Percentiles rank a stretch among this genome's conserved stretches.
phyloP scores from a whole-genome alignment of 2,888 invertebrate genomes.

The Bimastos eiseni region DNA sequence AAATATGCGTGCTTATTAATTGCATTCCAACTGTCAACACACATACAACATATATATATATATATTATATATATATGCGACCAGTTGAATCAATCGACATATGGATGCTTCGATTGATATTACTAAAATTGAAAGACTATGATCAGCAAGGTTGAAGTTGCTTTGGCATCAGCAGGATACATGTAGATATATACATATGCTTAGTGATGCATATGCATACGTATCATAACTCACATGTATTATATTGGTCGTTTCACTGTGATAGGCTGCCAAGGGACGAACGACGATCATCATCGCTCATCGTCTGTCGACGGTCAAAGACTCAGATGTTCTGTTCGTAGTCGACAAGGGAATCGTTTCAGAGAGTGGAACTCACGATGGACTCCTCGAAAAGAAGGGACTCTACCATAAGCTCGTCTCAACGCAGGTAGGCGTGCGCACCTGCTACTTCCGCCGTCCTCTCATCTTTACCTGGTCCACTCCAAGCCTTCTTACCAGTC shows the following conservation, averaged over 20 bases:
- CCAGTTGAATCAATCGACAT: no score
- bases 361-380: constrained; percentile 48
- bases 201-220: neutral
- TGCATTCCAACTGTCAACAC: no score
- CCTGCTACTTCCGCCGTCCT: neutral
- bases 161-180: no score
- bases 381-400: constrained; percentile 44
- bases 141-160: no score
- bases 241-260: no score
- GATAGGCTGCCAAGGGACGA: constrained; percentile 53
- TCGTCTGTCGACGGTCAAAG: constrained; percentile 66
- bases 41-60: no score
- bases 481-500: neutral
- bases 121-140: no score
- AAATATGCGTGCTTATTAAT: no score
- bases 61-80: no score
- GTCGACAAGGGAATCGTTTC: constrained; percentile 45
- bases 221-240: neutral
- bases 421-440: constrained; percentile 44
- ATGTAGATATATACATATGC: no score
- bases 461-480: neutral
- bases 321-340: constrained; percentile 69
- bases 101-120: no score
- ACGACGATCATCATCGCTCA: constrained; percentile 63
- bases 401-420: constrained; percentile 64